Evolutionary conservation across 2,113 vertebrate species (phyloP).

Genomic region (Campylomormyrus tamandua): DNA sequence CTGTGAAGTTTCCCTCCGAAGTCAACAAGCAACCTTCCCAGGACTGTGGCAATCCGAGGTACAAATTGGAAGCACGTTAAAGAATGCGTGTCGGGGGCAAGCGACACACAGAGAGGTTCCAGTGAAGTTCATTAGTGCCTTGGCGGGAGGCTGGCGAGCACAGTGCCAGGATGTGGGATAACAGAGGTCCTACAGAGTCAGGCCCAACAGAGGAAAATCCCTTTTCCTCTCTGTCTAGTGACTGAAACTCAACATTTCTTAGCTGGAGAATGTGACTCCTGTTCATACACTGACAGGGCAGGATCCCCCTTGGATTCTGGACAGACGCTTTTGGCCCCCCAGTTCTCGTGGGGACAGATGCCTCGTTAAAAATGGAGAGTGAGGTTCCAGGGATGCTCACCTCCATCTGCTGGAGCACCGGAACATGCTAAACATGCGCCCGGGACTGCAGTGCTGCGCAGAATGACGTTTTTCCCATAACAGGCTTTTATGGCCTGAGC

Average conservation of each 20-base stretch:
- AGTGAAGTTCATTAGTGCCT: conserved; percentile 36
- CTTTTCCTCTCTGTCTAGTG: background rate
- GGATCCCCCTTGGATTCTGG: background rate
- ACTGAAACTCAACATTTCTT: background rate
- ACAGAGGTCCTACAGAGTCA: background rate
- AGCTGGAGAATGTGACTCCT: background rate
- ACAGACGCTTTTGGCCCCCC: background rate
- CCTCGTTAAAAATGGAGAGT: background rate
- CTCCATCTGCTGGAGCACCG: background rate
- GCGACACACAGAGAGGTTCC: conserved; percentile 28
- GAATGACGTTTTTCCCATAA: background rate
- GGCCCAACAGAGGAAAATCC: background rate
- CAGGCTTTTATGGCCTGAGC: background rate
- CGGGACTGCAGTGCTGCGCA: background rate
- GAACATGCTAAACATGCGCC: background rate
- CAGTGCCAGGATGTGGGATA: conserved; percentile 11
- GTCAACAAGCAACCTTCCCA: conserved; percentile 31
- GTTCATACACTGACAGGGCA: background rate
- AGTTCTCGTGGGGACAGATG: background rate
- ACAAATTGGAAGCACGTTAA: conserved; percentile 18
- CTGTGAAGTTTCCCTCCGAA: conserved; percentile 30
- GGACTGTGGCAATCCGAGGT: conserved; percentile 28
- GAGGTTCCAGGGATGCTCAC: background rate
- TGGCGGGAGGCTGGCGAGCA: conserved; percentile 13
- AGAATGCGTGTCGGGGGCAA: conserved; percentile 25